phyloP scores from a whole-genome alignment of 1,140 invertebrate species.

The Trissolcus basalis region DNA sequence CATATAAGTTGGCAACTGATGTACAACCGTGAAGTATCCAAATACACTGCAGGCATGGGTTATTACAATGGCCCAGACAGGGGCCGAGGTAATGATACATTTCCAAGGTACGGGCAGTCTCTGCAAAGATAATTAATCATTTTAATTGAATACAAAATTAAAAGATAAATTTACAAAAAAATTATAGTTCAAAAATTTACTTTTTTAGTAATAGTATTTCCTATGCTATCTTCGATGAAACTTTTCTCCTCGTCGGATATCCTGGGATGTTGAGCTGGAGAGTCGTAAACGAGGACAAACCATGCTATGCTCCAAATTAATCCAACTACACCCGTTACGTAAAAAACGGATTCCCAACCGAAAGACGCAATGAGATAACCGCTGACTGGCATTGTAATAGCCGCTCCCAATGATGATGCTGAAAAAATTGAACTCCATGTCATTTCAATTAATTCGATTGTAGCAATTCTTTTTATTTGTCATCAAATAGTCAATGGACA shows the following conservation, averaged over 20 bases:
- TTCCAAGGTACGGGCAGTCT: conserved; percentile 86
- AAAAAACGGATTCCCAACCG: conserved; percentile 91
- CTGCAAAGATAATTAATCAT: conserved; percentile 33
- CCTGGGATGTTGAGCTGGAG: conserved; percentile 89
- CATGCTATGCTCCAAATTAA: conserved; percentile 89
- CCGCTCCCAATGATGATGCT: conserved; percentile 89
- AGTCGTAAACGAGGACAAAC: conserved; percentile 90
- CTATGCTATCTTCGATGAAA: conserved; percentile 87
- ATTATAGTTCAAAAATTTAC: conserved; percentile 21
- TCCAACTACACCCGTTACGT: conserved; percentile 86
- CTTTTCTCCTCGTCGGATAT: conserved; percentile 86
- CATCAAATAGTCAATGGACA: too few relatives aligned
- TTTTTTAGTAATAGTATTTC: conserved; percentile 71
- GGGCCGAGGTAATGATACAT: conserved; percentile 84
- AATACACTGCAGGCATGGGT: conserved; percentile 95
- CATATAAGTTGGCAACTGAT: conserved; percentile 95
- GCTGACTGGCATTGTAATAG: conserved; percentile 87
- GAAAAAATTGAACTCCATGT: conserved; percentile 45
- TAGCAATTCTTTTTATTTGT: too few relatives aligned
- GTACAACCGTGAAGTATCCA: conserved; percentile 95
- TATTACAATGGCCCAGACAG: conserved; percentile 94
- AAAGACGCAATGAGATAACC: conserved; percentile 86
- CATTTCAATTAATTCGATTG: conserved; percentile 1
- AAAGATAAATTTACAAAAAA: not conserved
- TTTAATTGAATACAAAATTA: conserved; percentile 17